These are phyloP conservation scores for Drosophila prostipennis DNA, from an alignment of 2,888 invertebrate genomes.

Conservation along the genomic window DNA sequence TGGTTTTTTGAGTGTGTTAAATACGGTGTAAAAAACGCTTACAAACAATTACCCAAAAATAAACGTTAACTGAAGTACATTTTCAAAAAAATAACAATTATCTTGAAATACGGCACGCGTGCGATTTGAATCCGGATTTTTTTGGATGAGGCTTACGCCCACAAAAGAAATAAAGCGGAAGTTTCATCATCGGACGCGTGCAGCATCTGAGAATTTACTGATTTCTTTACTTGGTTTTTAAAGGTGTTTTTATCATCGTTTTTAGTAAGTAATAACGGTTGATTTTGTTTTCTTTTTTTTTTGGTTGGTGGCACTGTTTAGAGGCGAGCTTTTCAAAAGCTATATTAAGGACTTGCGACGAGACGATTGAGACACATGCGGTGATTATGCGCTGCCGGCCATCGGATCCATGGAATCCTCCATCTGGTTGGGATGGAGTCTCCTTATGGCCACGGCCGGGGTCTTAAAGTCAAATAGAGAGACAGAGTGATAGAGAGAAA, in stretches of 20 bases:
- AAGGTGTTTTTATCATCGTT: constrained; percentile 24
- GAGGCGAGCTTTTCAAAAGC: constrained; percentile 81
- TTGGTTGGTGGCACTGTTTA: constrained; percentile 73
- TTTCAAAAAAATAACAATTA: constrained; percentile 42
- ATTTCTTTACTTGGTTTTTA: constrained; percentile 6
- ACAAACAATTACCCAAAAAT: constrained; percentile 66
- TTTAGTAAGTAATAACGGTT: constrained; percentile 44
- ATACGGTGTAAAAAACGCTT: constrained; percentile 58
- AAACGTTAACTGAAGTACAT: constrained; percentile 50
- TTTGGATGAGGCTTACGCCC: neutral
- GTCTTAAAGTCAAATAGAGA: constrained; percentile 65
- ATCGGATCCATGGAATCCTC: constrained; percentile 22
- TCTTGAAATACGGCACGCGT: constrained; percentile 23
- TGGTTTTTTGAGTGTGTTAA: constrained; percentile 39
- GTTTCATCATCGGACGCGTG: constrained; percentile 6
- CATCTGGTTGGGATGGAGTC: neutral
- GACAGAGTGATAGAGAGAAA: constrained; percentile 40
- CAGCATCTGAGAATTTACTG: constrained; percentile 15
- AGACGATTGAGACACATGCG: constrained; percentile 76
- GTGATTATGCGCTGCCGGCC: constrained; percentile 73
- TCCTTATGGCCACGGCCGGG: constrained; percentile 55
- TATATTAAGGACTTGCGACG: constrained; percentile 77
- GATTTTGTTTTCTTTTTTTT: constrained; percentile 27
- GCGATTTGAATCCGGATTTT: constrained; percentile 1
- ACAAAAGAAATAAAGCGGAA: constrained; percentile 1